Percentiles rank a stretch among this genome's conserved stretches.
Evolutionary conservation across 2,797 vertebrate genomes (phyloP).

Genomic region (Brachyrhaphis roseni): DNA sequence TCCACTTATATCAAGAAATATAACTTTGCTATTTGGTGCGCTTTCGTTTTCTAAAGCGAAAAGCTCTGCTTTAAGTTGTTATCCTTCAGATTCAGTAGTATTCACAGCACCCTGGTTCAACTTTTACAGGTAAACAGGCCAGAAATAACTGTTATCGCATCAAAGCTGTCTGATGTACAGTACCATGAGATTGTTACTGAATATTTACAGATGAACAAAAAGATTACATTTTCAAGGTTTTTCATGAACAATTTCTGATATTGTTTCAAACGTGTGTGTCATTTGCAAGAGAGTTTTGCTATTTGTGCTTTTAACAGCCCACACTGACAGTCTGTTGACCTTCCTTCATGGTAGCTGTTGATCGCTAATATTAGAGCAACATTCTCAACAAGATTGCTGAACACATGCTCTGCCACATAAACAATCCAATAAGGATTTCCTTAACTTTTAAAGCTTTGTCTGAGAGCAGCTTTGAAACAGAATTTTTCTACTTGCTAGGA

Average conservation of each 20-base stretch:
- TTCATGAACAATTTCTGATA: not conserved
- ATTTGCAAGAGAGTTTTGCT: not conserved
- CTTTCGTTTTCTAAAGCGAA: not conserved
- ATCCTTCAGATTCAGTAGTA: not conserved
- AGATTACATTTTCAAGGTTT: not conserved
- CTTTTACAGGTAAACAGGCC: not conserved
- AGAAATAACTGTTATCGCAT: not conserved
- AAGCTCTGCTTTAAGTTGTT: not conserved
- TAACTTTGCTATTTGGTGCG: not conserved
- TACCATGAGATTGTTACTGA: not conserved
- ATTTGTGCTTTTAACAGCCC: not conserved
- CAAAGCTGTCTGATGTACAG: not conserved
- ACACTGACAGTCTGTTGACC: not conserved
- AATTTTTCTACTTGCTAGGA: not conserved
- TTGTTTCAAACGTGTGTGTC: not conserved
- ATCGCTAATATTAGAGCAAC: not conserved
- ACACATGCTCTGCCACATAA: not conserved
- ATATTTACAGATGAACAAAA: not conserved
- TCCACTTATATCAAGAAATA: not conserved
- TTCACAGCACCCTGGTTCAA: not conserved
- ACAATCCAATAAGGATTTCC: not conserved
- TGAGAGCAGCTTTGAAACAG: not conserved
- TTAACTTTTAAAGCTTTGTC: too few species aligned
- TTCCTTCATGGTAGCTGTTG: not conserved
- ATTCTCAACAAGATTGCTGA: not conserved